phyloP scores from a whole-genome alignment of 2,888 invertebrate species.

The Acanthopleura granulata region DNA sequence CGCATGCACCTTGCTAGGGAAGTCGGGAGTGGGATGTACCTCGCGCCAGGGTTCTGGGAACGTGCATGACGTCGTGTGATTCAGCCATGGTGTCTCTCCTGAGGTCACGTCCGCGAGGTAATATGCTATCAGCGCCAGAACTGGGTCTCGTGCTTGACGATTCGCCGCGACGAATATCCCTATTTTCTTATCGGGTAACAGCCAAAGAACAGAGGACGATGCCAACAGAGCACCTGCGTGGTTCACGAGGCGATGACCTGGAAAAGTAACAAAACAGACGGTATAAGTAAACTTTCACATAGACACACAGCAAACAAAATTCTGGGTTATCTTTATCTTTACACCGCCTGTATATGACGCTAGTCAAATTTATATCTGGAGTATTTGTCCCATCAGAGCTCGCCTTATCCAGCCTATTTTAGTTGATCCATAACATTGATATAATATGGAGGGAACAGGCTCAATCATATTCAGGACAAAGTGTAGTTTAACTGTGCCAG shows the following conservation, averaged over 20 bases:
- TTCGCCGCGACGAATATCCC: slow-evolving; percentile 6
- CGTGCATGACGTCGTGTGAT: slow-evolving; percentile 1
- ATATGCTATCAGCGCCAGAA: background rate
- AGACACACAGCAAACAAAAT: too few relatives aligned
- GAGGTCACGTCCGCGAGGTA: background rate
- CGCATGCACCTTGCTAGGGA: background rate
- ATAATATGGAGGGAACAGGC: too few relatives aligned
- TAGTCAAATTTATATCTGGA: too few relatives aligned
- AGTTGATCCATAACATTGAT: too few relatives aligned
- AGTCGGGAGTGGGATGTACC: background rate
- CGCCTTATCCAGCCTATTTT: too few relatives aligned
- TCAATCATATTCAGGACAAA: too few relatives aligned
- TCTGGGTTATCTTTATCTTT: too few relatives aligned
- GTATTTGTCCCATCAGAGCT: too few relatives aligned
- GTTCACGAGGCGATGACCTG: background rate
- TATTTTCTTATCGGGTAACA: background rate
- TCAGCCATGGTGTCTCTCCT: slow-evolving; percentile 2
- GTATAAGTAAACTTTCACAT: too few relatives aligned
- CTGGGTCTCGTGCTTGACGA: background rate
- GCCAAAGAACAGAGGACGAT: background rate
- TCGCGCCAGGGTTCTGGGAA: slow-evolving; percentile 5
- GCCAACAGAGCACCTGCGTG: background rate
- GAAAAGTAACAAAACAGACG: background rate
- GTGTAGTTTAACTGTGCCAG: too few relatives aligned
- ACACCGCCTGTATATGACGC: too few relatives aligned